A percentile compares a stretch with the other conserved stretches of the same genome.
phyloP scores from a whole-genome alignment of 2,888 invertebrate genomes.

The Drosophila pseudotakahashii region DNA sequence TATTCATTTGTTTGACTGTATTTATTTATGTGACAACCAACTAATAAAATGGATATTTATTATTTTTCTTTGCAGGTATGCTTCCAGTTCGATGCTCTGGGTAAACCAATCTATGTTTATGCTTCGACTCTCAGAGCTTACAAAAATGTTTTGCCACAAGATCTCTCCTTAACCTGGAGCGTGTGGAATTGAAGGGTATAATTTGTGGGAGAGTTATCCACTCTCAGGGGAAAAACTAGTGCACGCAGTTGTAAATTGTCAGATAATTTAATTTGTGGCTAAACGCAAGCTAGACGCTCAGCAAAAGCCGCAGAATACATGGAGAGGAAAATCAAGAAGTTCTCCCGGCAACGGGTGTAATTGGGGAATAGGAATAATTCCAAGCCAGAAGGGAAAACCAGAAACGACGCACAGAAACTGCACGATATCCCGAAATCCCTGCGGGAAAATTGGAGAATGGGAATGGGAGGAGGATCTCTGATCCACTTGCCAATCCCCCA shows the following conservation, averaged over 20 bases:
- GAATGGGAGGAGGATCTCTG: conserved; percentile 23
- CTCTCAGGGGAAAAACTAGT: conserved; percentile 5
- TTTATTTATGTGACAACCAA: background rate
- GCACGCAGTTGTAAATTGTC: conserved; percentile 71
- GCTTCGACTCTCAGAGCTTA: background rate
- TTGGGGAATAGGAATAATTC: conserved; percentile 59
- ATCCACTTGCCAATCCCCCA: conserved; percentile 69
- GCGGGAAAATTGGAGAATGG: conserved; percentile 4
- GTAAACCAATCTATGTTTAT: background rate
- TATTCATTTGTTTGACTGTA: background rate
- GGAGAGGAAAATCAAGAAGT: conserved; percentile 32
- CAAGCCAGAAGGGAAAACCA: conserved; percentile 24
- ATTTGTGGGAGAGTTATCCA: conserved; percentile 13
- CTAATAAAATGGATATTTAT: background rate
- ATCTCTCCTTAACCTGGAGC: background rate
- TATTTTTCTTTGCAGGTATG: conserved; percentile 52
- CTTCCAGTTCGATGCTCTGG: background rate
- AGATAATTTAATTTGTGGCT: conserved; percentile 79
- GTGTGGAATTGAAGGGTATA: conserved; percentile 12
- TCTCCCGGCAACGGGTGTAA: conserved; percentile 69
- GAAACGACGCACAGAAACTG: conserved; percentile 14
- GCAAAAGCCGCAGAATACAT: conserved; percentile 42
- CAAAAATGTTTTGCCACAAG: conserved; percentile 9
- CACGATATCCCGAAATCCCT: conserved; percentile 39
- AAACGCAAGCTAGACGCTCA: conserved; percentile 68